Base-by-base conservation (phyloP, 2,797 vertebrate species). In the Phataginus tricuspis region DNA sequence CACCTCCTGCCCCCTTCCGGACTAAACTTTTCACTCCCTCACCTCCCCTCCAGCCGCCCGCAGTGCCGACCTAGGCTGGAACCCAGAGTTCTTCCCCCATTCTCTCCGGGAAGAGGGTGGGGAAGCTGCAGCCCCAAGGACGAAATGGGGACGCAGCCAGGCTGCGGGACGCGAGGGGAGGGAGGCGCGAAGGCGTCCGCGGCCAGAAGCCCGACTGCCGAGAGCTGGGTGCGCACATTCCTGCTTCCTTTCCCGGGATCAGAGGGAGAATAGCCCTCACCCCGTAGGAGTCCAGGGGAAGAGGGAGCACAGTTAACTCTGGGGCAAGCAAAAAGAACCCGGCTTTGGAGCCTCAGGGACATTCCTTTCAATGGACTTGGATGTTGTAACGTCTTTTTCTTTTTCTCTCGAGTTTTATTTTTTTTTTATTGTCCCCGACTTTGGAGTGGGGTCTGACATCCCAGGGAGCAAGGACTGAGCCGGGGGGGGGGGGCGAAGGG, bases 11-110 rank as follows among this genome's bases (percentile, higher is more conserved):
- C 61, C 83, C 11, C 34, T 83, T 88, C 66, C 7, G 14, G 31
- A 55, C 72, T 61, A 68, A 97, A 97, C 92, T 97, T 97, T 95
- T 74, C 29, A 12, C 63, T 71, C 27, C 29, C 31, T 3, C 15
- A 0, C 61, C 77, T 77, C 53, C 37, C 25, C 14, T 10, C 18
- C 71, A 39, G n/a, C 13, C 34, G 19, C 49, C 11, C 12, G 31
- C 85, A 18, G 77, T 16, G 29, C 53, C 7, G 31, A 71, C 57
- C 27, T 68, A 11, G 5, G 34, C 14, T 3, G 63, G 71, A 75
- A 34, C 25, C 37, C 0, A 0, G 37, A 66, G 66, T 72, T 72
- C 63, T 89, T 19, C 29, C 29, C 0, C 37, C 57, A 69, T 2
- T 16, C 29, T 86, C 39, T 49, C 1, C 0, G 21, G 72, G 53